Percentiles rank a stretch among this genome's conserved stretches.
These are phyloP conservation scores for Pseudochirops cupreus DNA, from an alignment of 2,797 vertebrate species.

Conservation along the genomic window DNA sequence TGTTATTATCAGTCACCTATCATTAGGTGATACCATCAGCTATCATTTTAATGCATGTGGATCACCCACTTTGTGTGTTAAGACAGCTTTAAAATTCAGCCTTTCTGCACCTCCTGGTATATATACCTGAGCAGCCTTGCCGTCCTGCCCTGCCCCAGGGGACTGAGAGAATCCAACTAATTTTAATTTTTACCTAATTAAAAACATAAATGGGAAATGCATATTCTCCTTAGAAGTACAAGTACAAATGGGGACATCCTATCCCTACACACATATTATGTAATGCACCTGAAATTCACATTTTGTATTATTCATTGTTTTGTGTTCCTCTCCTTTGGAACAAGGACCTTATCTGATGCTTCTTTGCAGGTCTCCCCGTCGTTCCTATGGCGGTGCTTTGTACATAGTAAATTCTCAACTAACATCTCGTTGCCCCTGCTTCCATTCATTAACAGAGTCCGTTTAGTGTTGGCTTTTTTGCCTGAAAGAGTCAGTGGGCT, in stretches of 20 bases:
- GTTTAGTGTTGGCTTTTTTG: background rate
- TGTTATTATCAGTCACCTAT: background rate
- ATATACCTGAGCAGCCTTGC: background rate
- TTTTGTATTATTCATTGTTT: background rate
- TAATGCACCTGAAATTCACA: background rate
- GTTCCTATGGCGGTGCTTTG: background rate
- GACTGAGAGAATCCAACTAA: background rate
- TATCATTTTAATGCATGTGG: background rate
- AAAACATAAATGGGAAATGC: background rate
- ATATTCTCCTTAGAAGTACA: too few species aligned
- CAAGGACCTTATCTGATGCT: background rate
- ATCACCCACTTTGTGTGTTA: background rate
- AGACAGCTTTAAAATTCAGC: background rate
- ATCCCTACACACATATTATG: background rate
- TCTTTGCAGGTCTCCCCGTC: background rate
- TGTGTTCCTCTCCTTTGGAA: background rate
- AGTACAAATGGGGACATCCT: too few species aligned
- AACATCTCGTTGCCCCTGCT: background rate
- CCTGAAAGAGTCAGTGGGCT: background rate
- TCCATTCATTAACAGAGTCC: background rate
- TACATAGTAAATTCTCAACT: background rate
- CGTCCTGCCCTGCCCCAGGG: background rate
- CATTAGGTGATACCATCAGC: background rate
- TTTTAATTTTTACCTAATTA: background rate
- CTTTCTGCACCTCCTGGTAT: background rate